These are phyloP conservation scores for Laterallus jamaicensis DNA, from an alignment of 2,113 vertebrate species.

Conservation along the genomic window DNA sequence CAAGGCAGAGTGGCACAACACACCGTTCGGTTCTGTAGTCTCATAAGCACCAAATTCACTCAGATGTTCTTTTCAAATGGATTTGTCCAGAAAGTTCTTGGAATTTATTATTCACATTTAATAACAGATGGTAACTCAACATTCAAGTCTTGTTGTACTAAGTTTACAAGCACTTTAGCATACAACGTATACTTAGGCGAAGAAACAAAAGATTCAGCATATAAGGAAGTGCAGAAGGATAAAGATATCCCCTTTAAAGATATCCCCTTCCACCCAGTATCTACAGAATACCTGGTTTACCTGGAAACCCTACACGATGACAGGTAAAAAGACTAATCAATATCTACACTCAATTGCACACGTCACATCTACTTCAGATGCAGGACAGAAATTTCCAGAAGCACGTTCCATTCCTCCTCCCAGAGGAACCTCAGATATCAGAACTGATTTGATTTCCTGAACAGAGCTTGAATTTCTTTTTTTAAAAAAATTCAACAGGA, in stretches of 20 bases:
- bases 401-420: neutral
- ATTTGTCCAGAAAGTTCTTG: neutral
- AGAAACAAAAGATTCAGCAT: neutral
- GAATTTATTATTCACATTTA: neutral
- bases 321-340: neutral
- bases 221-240: neutral
- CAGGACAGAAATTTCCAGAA: neutral
- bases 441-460: neutral
- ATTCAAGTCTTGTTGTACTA: neutral
- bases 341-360: neutral
- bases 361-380: neutral
- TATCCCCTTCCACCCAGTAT: neutral
- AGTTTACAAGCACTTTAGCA: slow-evolving; percentile 20
- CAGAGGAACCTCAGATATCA: neutral
- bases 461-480: neutral
- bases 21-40: fast-evolving
- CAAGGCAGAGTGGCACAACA: neutral
- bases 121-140: neutral
- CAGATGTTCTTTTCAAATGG: neutral
- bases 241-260: neutral
- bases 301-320: neutral
- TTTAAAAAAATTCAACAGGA: neutral
- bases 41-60: neutral
- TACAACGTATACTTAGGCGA: neutral
- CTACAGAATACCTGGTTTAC: neutral